A percentile compares a stretch with the other conserved stretches of the same genome.
Conservation (phyloP, 2,888 invertebrate species). For the Hemithea aestivaria region DNA sequence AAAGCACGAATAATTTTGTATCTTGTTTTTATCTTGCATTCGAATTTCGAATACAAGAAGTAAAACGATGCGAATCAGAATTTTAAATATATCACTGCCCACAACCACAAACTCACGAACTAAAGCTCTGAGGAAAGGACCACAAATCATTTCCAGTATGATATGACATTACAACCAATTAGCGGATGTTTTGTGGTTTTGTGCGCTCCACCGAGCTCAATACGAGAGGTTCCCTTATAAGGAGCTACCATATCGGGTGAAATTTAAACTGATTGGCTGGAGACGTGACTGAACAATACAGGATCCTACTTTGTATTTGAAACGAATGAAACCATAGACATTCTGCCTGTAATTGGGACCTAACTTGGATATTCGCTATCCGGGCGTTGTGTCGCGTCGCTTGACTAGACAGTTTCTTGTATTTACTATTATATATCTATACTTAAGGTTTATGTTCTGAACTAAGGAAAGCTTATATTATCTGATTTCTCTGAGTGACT, state of each 20-base stretch:
- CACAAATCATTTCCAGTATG: conserved; percentile 53
- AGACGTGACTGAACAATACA: conserved; percentile 65
- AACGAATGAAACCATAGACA: conserved; percentile 48
- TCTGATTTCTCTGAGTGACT: no score
- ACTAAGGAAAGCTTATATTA: no score
- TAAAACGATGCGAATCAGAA: no score
- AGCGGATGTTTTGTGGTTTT: conserved; percentile 58
- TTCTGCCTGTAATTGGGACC: conserved; percentile 63
- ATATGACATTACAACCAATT: conserved; percentile 66
- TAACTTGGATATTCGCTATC: conserved; percentile 51
- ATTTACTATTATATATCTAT: conserved; percentile 8
- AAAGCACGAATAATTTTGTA: no score
- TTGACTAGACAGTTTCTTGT: conserved; percentile 25
- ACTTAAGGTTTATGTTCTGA: no score
- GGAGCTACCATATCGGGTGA: conserved; percentile 57
- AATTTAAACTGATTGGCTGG: conserved; percentile 71
- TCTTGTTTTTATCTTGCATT: no score
- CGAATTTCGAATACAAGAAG: no score
- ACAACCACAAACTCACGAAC: not conserved
- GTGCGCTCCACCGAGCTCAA: conserved; percentile 41
- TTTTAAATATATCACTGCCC: no score
- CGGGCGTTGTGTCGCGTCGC: conserved; percentile 23
- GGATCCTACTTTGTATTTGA: conserved; percentile 34
- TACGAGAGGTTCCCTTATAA: conserved; percentile 47
- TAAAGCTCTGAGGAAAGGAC: conserved; percentile 14